phyloP scores from a whole-genome alignment of 2,888 invertebrate genomes.

The Coremacera marginata region DNA sequence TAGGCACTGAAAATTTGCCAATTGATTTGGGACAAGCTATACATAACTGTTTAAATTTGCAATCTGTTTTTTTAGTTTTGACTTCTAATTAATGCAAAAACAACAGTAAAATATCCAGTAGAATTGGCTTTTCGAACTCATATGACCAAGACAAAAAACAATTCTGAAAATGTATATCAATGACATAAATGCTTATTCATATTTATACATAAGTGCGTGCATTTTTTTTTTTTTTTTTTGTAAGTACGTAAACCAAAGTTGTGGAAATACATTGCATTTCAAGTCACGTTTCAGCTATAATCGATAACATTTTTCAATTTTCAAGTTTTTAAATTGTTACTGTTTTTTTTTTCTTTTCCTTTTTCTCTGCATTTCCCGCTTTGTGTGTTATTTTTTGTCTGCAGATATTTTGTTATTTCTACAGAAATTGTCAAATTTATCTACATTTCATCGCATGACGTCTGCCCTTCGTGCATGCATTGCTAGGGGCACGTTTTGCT shows the following conservation, averaged over 20 bases:
- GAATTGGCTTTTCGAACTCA: too few relatives aligned
- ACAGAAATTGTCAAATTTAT: not conserved
- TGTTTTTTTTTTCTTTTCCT: not conserved
- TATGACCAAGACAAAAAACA: not conserved
- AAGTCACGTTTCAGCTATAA: constrained; percentile 63
- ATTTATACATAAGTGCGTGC: not conserved
- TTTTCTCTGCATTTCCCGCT: not conserved
- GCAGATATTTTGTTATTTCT: not conserved
- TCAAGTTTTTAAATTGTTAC: constrained; percentile 41
- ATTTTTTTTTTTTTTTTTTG: too few relatives aligned
- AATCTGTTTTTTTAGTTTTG: too few relatives aligned
- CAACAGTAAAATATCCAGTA: too few relatives aligned
- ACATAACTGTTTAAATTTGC: too few relatives aligned
- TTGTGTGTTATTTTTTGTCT: not conserved
- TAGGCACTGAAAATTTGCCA: too few relatives aligned
- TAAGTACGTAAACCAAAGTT: not conserved
- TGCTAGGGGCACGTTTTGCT: too few relatives aligned
- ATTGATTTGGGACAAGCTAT: too few relatives aligned
- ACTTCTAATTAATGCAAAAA: too few relatives aligned
- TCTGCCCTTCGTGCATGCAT: too few relatives aligned
- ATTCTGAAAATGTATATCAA: not conserved
- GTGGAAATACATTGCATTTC: constrained; percentile 58
- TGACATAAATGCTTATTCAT: not conserved
- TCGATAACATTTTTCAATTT: constrained; percentile 51
- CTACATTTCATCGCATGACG: not conserved